Base-by-base conservation (phyloP, 2,113 vertebrate species). In the Xenopus tropicalis region DNA sequence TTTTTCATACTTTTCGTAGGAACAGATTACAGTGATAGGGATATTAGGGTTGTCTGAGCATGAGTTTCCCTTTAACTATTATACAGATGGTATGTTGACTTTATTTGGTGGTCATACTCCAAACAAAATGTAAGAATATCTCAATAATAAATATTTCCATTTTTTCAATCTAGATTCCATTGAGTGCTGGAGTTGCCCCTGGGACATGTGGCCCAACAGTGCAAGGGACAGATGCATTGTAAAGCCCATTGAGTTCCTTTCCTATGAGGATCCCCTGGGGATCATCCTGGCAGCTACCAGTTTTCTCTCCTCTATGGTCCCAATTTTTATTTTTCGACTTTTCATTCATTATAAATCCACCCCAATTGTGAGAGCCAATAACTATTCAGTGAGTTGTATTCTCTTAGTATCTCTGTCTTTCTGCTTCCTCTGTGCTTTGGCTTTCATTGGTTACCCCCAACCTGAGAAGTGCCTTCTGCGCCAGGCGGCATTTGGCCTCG, bases 361-460 rank as follows among this genome's bases (percentile, higher is more conserved):
- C 9, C 64, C 76, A 19, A 64, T 75, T 8, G 69, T 80, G 8
- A 78, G 63, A 52, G 71, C 76, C 48, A 78, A 75, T 24, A 78
- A 74, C 61, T 48, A 56, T 23, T 57, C 20, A 21, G 48, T 78
- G 14, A 78, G 74, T 20, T 78, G 72, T 57, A 29, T 58, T 16
- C 79, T 78, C 14, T 22, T 80, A 56, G 8, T 68, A 2, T 71
- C 79, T 14, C 59, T 80, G 1, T 61, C 66, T 14, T 62, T 74
- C 6, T 74, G 63, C 21, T 78, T 78, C 43, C 68, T 80, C 24
- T 75, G 61, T 11, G 24, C 66, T 48, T 54, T 79, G 17, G n/a
- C 66, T 12, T 79, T 77, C 11, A 75, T 75, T 46, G 76, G 68
- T 10, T 57, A 21, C 1, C 76, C 79, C 13, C 21, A 46, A 11